A percentile compares a stretch with the other conserved stretches of the same genome.
Conservation (phyloP, 1,140 invertebrate genomes). For the Neocloeon triangulifer region DNA sequence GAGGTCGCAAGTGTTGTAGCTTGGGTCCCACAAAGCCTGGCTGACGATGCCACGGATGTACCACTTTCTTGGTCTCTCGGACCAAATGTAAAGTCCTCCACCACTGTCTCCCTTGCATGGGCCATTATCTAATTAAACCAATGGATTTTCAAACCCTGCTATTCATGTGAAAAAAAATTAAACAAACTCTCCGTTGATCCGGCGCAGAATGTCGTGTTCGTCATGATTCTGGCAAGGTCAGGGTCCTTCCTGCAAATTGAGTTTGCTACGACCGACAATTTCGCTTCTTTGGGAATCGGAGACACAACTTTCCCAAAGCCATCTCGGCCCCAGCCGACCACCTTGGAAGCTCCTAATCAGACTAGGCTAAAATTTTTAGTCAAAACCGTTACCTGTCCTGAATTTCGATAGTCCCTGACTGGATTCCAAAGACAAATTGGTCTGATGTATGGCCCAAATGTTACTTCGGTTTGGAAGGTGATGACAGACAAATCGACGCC, state of each 20-base stretch:
- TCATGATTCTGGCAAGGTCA: not conserved
- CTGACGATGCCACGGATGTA: conserved; percentile 1
- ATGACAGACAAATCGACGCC: too few relatives aligned
- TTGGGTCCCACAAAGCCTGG: not conserved
- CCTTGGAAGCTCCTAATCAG: too few relatives aligned
- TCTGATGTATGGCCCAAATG: too few relatives aligned
- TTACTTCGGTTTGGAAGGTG: too few relatives aligned
- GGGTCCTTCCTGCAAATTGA: conserved; percentile 1
- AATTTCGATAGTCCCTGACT: too few relatives aligned
- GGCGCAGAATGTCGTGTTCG: conserved; percentile 8
- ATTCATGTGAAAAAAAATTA: not conserved
- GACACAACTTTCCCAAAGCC: conserved; percentile 1
- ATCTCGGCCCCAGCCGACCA: conserved; percentile 6
- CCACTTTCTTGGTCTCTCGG: not conserved
- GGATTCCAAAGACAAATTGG: too few relatives aligned
- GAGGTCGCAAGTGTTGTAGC: not conserved
- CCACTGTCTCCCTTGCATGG: conserved; percentile 8
- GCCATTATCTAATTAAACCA: conserved; percentile 7
- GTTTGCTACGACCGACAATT: conserved; percentile 6
- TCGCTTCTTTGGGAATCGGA: not conserved
- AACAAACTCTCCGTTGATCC: conserved; percentile 3
- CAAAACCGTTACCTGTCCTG: too few relatives aligned
- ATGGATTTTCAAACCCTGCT: not conserved
- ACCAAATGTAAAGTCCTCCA: conserved; percentile 4
- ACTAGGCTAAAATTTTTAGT: too few relatives aligned